Evolutionary conservation across 2,888 invertebrate genomes (phyloP), one percentile per base, ranked within the genome.

Genomic region (Sylvicola fuscatus): DNA sequence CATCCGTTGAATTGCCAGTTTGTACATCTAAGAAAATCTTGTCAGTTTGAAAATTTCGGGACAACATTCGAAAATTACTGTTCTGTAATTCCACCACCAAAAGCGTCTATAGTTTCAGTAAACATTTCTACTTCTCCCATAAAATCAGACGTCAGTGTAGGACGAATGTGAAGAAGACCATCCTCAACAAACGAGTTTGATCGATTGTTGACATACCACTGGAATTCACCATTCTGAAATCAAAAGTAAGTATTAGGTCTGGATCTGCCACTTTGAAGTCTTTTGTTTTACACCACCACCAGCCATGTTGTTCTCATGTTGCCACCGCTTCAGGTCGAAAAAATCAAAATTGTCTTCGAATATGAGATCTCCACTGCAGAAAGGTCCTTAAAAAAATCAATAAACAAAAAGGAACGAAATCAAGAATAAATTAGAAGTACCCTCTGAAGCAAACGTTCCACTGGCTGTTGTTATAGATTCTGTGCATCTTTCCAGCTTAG

Each of bases 211-310:
- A 52, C 63, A 52, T 73, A 74, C 54, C 68, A 69, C 51, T 75
- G 69, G 52, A 75, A 76, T 50, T 75, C 74, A 68, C 70, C 68
- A 50, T 73, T 72, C 71, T 72, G 49, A 26, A 53, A 56, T 41
- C n/a, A 13, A 29, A 29, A 13, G n/a, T n/a, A n/a, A n/a, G n/a
- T n/a, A n/a, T n/a, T n/a, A n/a, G n/a, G n/a, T n/a, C n/a, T n/a
- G n/a, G n/a, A n/a, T n/a, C n/a, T n/a, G n/a, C n/a, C n/a, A n/a
- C n/a, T n/a, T n/a, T n/a, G n/a, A n/a, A n/a, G n/a, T n/a, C n/a
- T n/a, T 6, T 8, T 21, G 4, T 6, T 21, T 29, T 29, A 29
- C 29, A 29, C 44, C 11, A 44, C 36, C 26, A 42, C 36, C 31
- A 40, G 42, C 27, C 40, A 38, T 36, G 41, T 42, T 37, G 37